phyloP scores from a whole-genome alignment of 1,140 invertebrate species.

The Luehdorfia chinensis region DNA sequence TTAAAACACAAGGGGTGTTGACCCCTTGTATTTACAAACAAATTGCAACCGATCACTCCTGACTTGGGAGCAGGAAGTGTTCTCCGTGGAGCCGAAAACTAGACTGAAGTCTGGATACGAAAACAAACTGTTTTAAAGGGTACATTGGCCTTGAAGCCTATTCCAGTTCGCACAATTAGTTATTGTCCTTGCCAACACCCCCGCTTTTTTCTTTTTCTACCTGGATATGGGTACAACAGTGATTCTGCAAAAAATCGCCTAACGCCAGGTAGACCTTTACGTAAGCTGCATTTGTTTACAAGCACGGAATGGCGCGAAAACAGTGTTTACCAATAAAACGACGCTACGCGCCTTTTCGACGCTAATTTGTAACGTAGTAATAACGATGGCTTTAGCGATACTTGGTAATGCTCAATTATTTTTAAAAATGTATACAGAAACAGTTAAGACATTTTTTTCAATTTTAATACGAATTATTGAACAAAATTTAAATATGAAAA shows the following conservation, averaged over 20 bases:
- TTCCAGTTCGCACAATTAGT: conserved; percentile 55
- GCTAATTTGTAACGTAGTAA: too few species aligned
- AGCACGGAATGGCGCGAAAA: conserved; percentile 59
- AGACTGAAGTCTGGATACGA: conserved; percentile 68
- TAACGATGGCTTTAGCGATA: too few species aligned
- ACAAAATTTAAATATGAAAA: too few species aligned
- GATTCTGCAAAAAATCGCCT: conserved; percentile 37
- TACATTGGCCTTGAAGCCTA: conserved; percentile 60
- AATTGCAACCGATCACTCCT: conserved; percentile 25
- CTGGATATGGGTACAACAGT: conserved; percentile 32
- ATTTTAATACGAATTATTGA: too few species aligned
- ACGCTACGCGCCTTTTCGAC: conserved; percentile 42
- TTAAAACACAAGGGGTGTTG: conserved; percentile 45
- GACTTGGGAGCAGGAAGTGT: conserved; percentile 41
- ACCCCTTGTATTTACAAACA: conserved; percentile 67
- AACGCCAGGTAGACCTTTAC: conserved; percentile 44
- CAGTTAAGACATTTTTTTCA: too few species aligned
- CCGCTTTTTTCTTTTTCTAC: conserved; percentile 49
- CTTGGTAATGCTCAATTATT: too few species aligned
- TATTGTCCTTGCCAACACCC: conserved; percentile 37
- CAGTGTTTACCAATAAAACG: conserved; percentile 61
- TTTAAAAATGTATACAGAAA: too few species aligned
- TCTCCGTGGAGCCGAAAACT: conserved; percentile 49
- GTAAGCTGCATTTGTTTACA: conserved; percentile 60
- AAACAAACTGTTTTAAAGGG: conserved; percentile 63